phyloP scores from a whole-genome alignment of 2,113 vertebrate genomes.

The Coregonus clupeaformis region DNA sequence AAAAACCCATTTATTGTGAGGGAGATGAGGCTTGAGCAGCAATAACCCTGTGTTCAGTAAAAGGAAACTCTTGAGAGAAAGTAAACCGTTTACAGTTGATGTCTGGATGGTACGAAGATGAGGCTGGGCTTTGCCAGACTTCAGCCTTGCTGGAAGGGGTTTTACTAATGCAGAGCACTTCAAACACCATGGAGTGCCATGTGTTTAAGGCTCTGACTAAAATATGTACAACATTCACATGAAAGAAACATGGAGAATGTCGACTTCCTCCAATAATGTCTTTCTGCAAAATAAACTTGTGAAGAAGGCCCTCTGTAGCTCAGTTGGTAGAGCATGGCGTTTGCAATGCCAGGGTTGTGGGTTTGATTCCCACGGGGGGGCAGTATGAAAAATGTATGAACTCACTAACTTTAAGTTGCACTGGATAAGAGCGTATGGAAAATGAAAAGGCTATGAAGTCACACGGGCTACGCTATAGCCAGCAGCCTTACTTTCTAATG shows the following conservation, averaged over 20 bases:
- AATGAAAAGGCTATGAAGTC: conserved; percentile 51
- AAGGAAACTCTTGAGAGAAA: conserved; percentile 42
- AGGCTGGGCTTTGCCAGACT: conserved; percentile 53
- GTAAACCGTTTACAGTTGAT: conserved; percentile 51
- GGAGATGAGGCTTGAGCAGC: conserved; percentile 22
- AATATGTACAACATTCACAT: conserved; percentile 64
- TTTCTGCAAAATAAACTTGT: conserved; percentile 56
- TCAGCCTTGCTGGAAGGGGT: conserved; percentile 60
- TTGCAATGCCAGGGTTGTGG: too few relatives aligned
- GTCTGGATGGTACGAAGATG: conserved; percentile 55
- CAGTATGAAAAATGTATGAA: too few relatives aligned
- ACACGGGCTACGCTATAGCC: conserved; percentile 41
- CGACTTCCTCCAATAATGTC: conserved; percentile 36
- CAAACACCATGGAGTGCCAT: conserved; percentile 43
- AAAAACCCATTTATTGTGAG: not conserved
- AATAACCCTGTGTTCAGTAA: conserved; percentile 29
- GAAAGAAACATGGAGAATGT: conserved; percentile 38
- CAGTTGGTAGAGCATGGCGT: too few relatives aligned
- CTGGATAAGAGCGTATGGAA: too few relatives aligned
- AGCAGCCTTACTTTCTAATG: conserved; percentile 48
- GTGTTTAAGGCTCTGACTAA: conserved; percentile 53
- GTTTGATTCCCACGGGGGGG: too few relatives aligned
- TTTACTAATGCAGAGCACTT: conserved; percentile 59
- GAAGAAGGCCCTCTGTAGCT: too few relatives aligned
- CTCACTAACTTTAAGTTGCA: too few relatives aligned